Conservation (phyloP, 2,113 vertebrate species). For the Narcine bancroftii region DNA sequence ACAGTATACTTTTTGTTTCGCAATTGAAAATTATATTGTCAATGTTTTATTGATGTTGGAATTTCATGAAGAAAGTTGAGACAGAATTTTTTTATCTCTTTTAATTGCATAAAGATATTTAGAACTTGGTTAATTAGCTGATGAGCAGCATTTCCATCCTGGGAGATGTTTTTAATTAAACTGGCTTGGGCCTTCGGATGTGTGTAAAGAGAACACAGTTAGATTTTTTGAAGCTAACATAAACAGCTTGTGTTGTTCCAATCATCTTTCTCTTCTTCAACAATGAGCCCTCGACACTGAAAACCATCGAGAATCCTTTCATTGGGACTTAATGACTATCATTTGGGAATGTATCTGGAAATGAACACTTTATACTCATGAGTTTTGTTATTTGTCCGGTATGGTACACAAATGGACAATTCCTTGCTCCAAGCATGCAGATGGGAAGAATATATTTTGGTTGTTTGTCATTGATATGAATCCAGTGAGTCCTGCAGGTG, state of each 20-base stretch:
- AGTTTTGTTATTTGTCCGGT: neutral
- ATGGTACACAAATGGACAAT: neutral
- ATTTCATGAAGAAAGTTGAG: neutral
- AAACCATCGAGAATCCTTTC: neutral
- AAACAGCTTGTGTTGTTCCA: neutral
- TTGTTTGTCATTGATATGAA: neutral
- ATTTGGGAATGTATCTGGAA: neutral
- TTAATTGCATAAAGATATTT: neutral
- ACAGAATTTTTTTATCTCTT: neutral
- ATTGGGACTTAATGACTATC: neutral
- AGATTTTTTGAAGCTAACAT: neutral
- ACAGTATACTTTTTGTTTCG: neutral
- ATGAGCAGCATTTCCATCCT: neutral
- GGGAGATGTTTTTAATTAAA: neutral
- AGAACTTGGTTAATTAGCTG: neutral
- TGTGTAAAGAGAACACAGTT: neutral
- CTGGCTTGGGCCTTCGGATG: neutral
- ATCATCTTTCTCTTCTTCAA: neutral
- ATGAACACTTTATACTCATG: neutral
- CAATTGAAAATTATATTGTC: neutral
- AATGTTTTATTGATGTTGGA: neutral
- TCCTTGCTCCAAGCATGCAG: neutral
- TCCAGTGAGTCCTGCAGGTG: neutral
- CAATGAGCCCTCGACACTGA: neutral
- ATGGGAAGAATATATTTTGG: neutral